Conservation (phyloP, 64 coral and sea anemone species). For the Trachythela sp. region DNA sequence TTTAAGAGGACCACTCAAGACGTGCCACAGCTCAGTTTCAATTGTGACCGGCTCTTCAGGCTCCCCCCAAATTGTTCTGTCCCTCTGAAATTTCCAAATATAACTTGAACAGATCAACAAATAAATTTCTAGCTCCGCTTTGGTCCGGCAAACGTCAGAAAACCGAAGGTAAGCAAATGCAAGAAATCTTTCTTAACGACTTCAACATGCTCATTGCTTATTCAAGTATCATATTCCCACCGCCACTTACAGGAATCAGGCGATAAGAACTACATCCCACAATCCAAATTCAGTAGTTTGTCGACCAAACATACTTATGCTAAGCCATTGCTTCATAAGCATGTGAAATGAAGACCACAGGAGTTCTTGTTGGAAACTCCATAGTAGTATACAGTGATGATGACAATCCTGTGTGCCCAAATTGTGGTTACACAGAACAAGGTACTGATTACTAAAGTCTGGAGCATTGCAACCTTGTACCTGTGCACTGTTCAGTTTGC, state of each 20-base stretch:
- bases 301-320: not conserved
- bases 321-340: not conserved
- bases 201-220: conserved; percentile 8
- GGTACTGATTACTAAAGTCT: too few species aligned
- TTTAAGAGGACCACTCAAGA: not conserved
- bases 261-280: not conserved
- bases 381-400: too few species aligned
- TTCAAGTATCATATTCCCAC: not conserved
- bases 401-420: too few species aligned
- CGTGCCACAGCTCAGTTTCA: not conserved
- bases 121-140: not conserved
- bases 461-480: too few species aligned
- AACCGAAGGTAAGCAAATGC: not conserved
- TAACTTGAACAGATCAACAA: not conserved
- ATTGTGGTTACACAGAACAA: too few species aligned
- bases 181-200: too few species aligned
- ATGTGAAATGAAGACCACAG: not conserved
- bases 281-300: not conserved
- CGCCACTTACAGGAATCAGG: not conserved
- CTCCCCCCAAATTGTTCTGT: too few species aligned
- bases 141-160: not conserved
- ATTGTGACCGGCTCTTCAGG: not conserved
- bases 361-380: too few species aligned
- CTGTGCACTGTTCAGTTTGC: too few species aligned
- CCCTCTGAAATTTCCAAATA: too few species aligned